These are phyloP conservation scores for Cyclophora punctaria DNA, from an alignment of 2,888 invertebrate species.

Conservation along the genomic window DNA sequence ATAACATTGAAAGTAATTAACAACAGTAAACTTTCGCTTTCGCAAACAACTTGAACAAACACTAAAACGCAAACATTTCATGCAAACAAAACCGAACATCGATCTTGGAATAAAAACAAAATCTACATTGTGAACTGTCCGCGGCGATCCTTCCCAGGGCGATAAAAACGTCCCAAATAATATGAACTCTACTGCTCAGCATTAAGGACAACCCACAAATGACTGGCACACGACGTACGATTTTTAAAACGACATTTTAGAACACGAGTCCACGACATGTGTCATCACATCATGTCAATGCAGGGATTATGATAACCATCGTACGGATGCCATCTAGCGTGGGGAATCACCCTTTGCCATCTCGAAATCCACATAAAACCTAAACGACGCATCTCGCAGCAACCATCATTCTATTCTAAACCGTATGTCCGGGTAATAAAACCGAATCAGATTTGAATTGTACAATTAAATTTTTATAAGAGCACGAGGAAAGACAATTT, in stretches of 20 bases:
- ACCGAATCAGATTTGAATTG: conserved; percentile 18
- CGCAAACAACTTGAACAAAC: conserved; percentile 40
- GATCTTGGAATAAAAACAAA: conserved; percentile 61
- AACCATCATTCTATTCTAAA: conserved; percentile 18
- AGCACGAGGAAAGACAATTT: conserved; percentile 71
- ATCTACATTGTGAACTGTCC: conserved; percentile 60
- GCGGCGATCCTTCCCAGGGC: conserved; percentile 52
- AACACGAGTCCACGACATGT: conserved; percentile 70
- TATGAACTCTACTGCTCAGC: conserved; percentile 24
- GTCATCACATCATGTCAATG: conserved; percentile 75
- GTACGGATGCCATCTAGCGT: conserved; percentile 67
- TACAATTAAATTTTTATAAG: conserved; percentile 21
- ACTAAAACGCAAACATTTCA: conserved; percentile 41
- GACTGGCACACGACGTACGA: conserved; percentile 17
- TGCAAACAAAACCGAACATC: conserved; percentile 30
- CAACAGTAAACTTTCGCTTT: conserved; percentile 40
- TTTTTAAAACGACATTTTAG: conserved; percentile 66
- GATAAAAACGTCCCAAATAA: conserved; percentile 14
- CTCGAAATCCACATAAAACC: conserved; percentile 39
- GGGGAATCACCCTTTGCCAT: conserved; percentile 72
- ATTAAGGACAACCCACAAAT: conserved; percentile 27
- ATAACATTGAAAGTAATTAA: conserved; percentile 26
- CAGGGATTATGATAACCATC: conserved; percentile 75
- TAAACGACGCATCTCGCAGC: conserved; percentile 33
- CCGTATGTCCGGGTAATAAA: conserved; percentile 19